These are phyloP conservation scores for Geodia barretti DNA, from an alignment of 37 sponge, comb jelly and placozoan species.

Conservation along the genomic window DNA sequence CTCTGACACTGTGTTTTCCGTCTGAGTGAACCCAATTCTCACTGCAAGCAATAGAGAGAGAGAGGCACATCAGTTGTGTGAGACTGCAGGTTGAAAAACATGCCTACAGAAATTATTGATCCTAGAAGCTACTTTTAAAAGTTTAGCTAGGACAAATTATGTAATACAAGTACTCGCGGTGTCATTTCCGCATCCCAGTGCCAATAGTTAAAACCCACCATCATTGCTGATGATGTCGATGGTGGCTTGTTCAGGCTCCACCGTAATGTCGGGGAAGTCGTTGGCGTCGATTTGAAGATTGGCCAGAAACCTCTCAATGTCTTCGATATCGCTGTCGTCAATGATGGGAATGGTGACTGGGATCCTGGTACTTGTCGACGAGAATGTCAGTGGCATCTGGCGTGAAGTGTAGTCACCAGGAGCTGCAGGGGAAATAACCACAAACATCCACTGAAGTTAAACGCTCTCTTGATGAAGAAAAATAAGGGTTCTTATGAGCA, in stretches of 20 bases:
- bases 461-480: too few species aligned
- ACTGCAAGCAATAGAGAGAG: neutral
- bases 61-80: neutral
- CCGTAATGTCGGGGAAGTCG: neutral
- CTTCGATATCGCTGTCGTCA: neutral
- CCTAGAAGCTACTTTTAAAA: too few species aligned
- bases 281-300: neutral
- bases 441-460: too few species aligned
- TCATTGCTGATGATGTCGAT: neutral
- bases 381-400: neutral
- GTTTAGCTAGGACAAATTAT: too few species aligned
- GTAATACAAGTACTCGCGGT: too few species aligned
- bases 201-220: too few species aligned
- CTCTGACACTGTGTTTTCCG: neutral
- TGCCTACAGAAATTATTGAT: neutral
- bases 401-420: neutral
- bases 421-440: neutral
- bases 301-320: neutral
- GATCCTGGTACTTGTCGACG: neutral
- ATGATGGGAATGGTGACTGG: neutral
- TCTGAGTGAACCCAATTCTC: neutral
- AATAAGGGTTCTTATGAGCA: too few species aligned
- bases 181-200: neutral
- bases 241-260: neutral
- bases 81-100: neutral